Percentiles rank a stretch among this genome's conserved stretches.
phyloP scores from a whole-genome alignment of 2,113 vertebrate genomes.

The Ursus arctos region DNA sequence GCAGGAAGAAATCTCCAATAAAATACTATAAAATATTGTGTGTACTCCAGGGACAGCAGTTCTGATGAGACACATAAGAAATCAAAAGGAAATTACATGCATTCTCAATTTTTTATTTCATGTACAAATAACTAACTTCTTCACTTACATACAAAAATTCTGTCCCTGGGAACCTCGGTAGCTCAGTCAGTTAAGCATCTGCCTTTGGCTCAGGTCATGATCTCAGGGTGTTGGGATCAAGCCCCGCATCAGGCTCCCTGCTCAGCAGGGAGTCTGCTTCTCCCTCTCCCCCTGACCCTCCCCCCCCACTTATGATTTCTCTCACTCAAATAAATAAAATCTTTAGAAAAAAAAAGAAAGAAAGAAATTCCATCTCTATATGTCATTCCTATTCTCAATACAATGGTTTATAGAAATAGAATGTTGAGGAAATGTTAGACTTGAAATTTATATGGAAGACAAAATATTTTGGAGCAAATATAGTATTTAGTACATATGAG shows the following conservation, averaged over 20 bases:
- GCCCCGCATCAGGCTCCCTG: not conserved
- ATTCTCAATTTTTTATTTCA: not conserved
- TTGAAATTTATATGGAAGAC: not conserved
- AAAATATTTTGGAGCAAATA: not conserved
- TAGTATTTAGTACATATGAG: not conserved
- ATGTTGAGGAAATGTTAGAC: not conserved
- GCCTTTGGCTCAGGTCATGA: too few species aligned
- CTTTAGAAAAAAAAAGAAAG: too few species aligned
- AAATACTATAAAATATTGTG: not conserved
- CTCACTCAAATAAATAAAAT: not conserved
- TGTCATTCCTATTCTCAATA: not conserved
- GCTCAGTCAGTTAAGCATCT: not conserved
- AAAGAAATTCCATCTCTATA: not conserved
- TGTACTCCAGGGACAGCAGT: not conserved
- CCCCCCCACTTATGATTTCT: not conserved
- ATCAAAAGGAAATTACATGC: not conserved
- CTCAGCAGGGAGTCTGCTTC: not conserved
- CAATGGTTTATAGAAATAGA: not conserved
- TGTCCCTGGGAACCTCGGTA: not conserved
- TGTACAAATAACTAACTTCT: not conserved
- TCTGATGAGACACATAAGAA: not conserved
- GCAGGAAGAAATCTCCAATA: not conserved
- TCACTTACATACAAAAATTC: not conserved
- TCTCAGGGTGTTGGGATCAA: too few species aligned
- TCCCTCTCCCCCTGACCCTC: not conserved